A percentile compares a stretch with the other conserved stretches of the same genome.
phyloP scores from a whole-genome alignment of 1,140 invertebrate species.

The Diorhabda sublineata region DNA sequence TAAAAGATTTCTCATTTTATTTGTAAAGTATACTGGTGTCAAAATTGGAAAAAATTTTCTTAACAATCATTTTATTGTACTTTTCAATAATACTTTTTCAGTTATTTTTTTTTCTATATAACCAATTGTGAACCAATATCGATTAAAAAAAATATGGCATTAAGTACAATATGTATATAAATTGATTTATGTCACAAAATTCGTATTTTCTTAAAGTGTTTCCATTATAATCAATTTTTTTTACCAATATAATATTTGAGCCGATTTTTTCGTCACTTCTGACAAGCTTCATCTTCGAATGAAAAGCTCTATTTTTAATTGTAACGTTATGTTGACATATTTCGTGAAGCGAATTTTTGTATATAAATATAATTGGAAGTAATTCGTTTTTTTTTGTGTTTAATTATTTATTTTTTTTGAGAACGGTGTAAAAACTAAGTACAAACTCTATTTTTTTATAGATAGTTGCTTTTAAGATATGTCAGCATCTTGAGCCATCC shows the following conservation, averaged over 20 bases:
- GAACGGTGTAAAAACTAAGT: constrained; percentile 22
- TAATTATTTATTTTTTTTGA: background rate
- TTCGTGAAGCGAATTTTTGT: constrained; percentile 1
- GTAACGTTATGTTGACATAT: constrained; percentile 17
- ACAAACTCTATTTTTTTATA: constrained; percentile 43
- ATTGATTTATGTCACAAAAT: background rate
- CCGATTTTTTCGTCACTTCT: background rate
- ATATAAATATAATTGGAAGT: background rate
- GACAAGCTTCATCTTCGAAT: background rate
- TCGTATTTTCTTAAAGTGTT: background rate
- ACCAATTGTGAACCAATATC: background rate
- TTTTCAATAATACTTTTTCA: background rate
- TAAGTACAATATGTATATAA: background rate
- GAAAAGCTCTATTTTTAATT: constrained; percentile 4
- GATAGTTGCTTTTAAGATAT: constrained; percentile 35
- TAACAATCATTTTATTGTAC: too few relatives aligned
- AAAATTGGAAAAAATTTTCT: too few relatives aligned
- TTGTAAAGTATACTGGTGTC: too few relatives aligned
- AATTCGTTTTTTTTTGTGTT: background rate
- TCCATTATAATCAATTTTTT: constrained; percentile 6
- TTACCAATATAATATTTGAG: background rate
- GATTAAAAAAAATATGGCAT: background rate
- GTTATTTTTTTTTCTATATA: background rate
- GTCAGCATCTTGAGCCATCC: constrained; percentile 38
- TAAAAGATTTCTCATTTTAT: too few relatives aligned